A percentile compares a stretch with the other conserved stretches of the same genome.
phyloP scores from a whole-genome alignment of 2,113 vertebrate species.

The Tachysurus vachellii region DNA sequence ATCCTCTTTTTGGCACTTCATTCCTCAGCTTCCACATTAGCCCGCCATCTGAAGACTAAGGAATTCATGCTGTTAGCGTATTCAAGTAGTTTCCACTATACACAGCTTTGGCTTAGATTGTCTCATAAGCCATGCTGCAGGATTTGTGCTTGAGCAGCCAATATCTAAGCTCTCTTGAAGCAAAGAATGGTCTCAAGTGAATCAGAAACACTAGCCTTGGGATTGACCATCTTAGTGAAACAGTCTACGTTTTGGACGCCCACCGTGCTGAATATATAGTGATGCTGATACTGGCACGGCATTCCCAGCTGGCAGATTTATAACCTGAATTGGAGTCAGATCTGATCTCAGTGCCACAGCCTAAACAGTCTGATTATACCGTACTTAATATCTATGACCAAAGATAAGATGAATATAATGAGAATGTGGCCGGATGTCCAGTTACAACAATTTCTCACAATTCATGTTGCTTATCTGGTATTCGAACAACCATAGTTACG shows the following conservation, averaged over 20 bases:
- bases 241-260: too few relatives aligned
- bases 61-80: neutral
- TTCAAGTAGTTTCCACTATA: neutral
- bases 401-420: neutral
- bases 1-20: neutral
- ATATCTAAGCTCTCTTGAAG: neutral
- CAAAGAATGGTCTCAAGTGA: neutral
- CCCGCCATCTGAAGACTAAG: neutral
- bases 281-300: neutral
- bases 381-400: neutral
- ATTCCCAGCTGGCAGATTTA: too few relatives aligned
- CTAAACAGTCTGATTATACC: neutral
- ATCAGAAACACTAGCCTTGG: neutral
- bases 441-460: neutral
- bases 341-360: neutral
- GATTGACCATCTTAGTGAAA: neutral
- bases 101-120: neutral
- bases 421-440: neutral
- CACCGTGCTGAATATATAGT: neutral
- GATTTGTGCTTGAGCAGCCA: conserved; percentile 7
- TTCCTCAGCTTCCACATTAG: neutral
- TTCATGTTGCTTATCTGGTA: neutral
- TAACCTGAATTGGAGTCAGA: neutral
- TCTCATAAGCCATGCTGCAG: neutral
- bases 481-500: neutral